These are phyloP conservation scores for Tromatobia lineatoria DNA, from an alignment of 2,888 invertebrate genomes.

Conservation along the genomic window DNA sequence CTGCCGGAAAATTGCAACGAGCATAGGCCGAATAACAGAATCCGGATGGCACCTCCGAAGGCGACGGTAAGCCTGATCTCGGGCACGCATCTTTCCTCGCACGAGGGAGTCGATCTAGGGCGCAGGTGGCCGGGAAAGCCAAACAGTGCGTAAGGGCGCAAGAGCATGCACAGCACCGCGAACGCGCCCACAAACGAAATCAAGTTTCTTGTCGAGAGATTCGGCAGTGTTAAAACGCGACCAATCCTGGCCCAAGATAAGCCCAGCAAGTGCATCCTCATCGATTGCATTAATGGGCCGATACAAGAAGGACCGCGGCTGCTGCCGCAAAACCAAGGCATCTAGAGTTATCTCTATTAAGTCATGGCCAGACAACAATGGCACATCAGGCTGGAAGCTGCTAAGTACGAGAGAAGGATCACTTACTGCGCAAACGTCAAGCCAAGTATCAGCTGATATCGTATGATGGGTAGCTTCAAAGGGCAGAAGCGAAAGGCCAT, in stretches of 20 bases:
- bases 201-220: neutral
- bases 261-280: neutral
- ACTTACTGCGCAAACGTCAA: constrained; percentile 3
- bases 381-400: neutral
- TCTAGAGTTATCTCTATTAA: neutral
- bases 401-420: neutral
- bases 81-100: neutral
- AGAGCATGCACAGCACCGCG: neutral
- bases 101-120: neutral
- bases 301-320: neutral
- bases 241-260: neutral
- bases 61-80: neutral
- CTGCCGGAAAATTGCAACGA: neutral
- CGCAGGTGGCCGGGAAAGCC: neutral
- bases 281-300: neutral
- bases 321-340: neutral
- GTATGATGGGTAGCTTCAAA: constrained; percentile 2
- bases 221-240: neutral
- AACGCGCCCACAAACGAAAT: neutral
- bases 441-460: neutral
- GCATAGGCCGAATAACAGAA: neutral
- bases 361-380: constrained; percentile 2
- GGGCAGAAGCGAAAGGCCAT: neutral
- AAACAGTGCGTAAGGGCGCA: neutral
- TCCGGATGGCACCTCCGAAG: neutral